Percentiles rank a stretch among this genome's conserved stretches.
Evolutionary conservation across 2,797 vertebrate genomes (phyloP).

Genomic region (Coccyzus lansbergi): DNA sequence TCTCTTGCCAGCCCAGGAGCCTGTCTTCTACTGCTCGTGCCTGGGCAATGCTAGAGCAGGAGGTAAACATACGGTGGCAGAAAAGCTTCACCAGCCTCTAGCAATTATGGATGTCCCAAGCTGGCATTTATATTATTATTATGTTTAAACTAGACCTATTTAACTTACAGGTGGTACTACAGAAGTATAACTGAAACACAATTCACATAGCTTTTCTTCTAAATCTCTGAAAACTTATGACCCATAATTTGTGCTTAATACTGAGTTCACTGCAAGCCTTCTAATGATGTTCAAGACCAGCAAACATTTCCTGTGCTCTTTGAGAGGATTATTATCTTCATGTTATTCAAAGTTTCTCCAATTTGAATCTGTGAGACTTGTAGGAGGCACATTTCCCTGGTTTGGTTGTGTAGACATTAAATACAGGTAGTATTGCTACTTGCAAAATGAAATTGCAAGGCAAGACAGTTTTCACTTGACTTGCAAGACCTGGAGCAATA

Average conservation of each 20-base stretch:
- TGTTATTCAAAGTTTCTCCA: background rate
- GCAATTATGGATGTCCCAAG: background rate
- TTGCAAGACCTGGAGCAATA: background rate
- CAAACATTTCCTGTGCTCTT: background rate
- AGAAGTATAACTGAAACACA: background rate
- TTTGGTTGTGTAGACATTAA: background rate
- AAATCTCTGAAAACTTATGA: slow-evolving; percentile 31
- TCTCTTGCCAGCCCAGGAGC: background rate
- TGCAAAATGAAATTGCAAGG: background rate
- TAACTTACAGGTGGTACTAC: background rate
- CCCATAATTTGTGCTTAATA: background rate
- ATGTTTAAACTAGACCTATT: background rate
- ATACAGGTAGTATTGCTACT: background rate
- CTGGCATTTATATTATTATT: background rate
- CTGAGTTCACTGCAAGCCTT: background rate
- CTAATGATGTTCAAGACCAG: background rate
- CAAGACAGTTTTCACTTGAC: background rate
- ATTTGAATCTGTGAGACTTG: background rate
- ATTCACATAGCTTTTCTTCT: background rate
- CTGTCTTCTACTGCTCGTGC: background rate
- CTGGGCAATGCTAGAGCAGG: rapidly evolving
- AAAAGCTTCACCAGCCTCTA: background rate
- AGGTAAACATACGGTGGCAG: background rate
- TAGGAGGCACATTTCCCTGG: background rate
- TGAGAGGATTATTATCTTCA: background rate